phyloP scores from a whole-genome alignment of 2,797 vertebrate species.

The Oryzias dopingdopingensis region DNA sequence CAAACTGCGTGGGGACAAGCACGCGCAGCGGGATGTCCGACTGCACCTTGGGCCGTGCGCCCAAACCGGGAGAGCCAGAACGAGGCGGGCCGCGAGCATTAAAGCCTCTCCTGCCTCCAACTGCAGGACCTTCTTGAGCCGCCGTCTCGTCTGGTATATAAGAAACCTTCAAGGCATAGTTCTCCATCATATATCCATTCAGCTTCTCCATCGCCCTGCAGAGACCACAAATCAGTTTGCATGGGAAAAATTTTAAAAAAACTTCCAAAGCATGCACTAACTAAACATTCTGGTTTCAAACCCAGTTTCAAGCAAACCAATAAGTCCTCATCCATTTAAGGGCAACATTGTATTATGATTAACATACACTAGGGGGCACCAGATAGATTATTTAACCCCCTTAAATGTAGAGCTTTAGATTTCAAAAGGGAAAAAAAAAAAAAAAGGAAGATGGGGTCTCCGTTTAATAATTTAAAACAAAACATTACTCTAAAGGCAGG shows the following conservation, averaged over 20 bases:
- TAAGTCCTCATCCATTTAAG: constrained; percentile 15
- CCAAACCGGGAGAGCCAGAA: constrained; percentile 85
- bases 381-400: constrained; percentile 55
- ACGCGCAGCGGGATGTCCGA: constrained; percentile 92
- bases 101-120: constrained; percentile 85
- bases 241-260: background rate
- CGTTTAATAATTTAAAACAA: background rate
- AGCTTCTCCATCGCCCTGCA: constrained; percentile 96
- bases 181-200: constrained; percentile 95
- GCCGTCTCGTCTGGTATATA: constrained; percentile 96
- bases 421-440: constrained; percentile 5
- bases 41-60: constrained; percentile 87
- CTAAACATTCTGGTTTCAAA: background rate
- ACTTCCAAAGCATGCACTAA: background rate
- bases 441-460: background rate
- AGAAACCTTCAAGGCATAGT: constrained; percentile 91
- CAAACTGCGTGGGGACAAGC: constrained; percentile 96
- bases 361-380: constrained; percentile 74
- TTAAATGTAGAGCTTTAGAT: constrained; percentile 23
- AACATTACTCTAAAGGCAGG: too few species aligned
- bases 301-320: background rate
- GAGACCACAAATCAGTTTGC: background rate
- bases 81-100: constrained; percentile 86
- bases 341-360: constrained; percentile 32
- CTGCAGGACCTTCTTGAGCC: constrained; percentile 73